These are phyloP conservation scores for Antrozous pallidus DNA, from an alignment of 2,797 vertebrate genomes.

Conservation along the genomic window DNA sequence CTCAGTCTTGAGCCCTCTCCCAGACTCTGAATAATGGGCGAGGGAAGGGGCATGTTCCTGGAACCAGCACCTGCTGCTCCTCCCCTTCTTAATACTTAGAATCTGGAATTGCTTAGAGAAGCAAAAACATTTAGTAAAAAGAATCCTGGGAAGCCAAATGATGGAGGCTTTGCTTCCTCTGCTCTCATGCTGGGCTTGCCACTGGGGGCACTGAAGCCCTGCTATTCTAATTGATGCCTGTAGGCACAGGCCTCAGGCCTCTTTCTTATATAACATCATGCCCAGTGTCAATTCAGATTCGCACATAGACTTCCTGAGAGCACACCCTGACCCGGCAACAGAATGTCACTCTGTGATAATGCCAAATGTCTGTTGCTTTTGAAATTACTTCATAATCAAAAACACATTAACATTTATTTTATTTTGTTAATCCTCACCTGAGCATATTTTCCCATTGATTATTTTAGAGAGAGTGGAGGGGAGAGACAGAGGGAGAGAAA, in stretches of 20 bases:
- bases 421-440: too few species aligned
- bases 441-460: too few species aligned
- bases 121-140: background rate
- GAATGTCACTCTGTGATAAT: background rate
- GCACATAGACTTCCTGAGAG: too few species aligned
- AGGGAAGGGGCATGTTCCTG: background rate
- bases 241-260: background rate
- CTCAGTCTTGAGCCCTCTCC: too few species aligned
- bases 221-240: background rate
- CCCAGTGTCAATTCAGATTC: background rate
- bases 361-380: background rate
- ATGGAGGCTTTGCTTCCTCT: background rate
- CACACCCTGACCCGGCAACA: background rate
- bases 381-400: background rate
- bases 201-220: background rate
- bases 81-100: background rate
- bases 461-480: too few species aligned
- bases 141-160: background rate
- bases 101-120: background rate
- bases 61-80: background rate
- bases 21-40: too few species aligned
- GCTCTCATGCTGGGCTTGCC: background rate
- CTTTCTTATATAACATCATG: background rate
- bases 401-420: background rate
- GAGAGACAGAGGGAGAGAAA: too few species aligned